phyloP scores from a whole-genome alignment of 1,140 invertebrate genomes.

The Dinothrombium tinctorium region DNA sequence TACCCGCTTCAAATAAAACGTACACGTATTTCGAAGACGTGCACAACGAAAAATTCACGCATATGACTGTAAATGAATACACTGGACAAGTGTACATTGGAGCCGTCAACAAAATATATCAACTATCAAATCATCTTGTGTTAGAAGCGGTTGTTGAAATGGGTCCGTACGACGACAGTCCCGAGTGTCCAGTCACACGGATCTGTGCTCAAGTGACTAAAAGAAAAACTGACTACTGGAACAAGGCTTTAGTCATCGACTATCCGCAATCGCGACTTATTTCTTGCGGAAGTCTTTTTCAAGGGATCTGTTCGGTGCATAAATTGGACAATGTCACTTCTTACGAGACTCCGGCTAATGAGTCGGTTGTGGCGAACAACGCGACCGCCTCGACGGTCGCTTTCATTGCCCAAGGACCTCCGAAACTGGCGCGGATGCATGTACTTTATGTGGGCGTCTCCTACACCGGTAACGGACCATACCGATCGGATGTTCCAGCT shows the following conservation, averaged over 20 bases:
- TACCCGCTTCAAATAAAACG: neutral
- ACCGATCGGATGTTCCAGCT: slow-evolving; percentile 76
- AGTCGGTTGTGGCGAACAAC: slow-evolving; percentile 85
- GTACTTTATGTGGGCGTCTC: slow-evolving; percentile 92
- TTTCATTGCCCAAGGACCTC: slow-evolving; percentile 82
- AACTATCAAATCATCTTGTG: slow-evolving; percentile 61
- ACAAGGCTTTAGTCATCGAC: slow-evolving; percentile 86
- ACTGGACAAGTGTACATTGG: slow-evolving; percentile 77
- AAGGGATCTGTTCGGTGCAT: slow-evolving; percentile 65
- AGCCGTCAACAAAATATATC: slow-evolving; percentile 75
- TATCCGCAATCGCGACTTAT: slow-evolving; percentile 74
- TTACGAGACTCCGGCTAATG: slow-evolving; percentile 43
- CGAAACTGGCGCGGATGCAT: slow-evolving; percentile 42
- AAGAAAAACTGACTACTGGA: slow-evolving; percentile 62
- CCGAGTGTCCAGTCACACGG: slow-evolving; percentile 52
- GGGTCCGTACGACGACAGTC: slow-evolving; percentile 67
- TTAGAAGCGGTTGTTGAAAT: slow-evolving; percentile 50
- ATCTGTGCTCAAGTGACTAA: slow-evolving; percentile 33
- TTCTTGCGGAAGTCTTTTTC: slow-evolving; percentile 66
- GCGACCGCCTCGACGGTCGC: slow-evolving; percentile 78
- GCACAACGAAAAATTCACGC: slow-evolving; percentile 27
- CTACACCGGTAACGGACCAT: slow-evolving; percentile 71
- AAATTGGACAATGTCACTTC: slow-evolving; percentile 68
- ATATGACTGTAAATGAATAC: slow-evolving; percentile 70
- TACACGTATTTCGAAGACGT: slow-evolving; percentile 14